These are phyloP conservation scores for Porites evermanni DNA, from an alignment of 92 coral and sea anemone genomes.

Conservation along the genomic window DNA sequence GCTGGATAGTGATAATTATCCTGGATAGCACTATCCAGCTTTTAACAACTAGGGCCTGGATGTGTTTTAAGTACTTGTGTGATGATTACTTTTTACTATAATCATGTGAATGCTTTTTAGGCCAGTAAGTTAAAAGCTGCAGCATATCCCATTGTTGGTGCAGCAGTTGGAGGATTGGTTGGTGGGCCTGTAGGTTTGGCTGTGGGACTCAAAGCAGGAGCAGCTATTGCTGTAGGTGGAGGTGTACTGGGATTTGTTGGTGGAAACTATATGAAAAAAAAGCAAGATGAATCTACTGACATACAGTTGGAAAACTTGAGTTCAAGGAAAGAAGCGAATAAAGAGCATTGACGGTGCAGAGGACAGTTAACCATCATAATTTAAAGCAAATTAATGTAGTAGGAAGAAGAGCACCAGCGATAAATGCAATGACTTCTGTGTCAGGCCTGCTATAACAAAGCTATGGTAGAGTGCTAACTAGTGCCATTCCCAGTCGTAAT, in stretches of 20 bases:
- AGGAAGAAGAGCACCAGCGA: too few relatives aligned
- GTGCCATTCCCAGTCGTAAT: too few relatives aligned
- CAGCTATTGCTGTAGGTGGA: constrained; percentile 91
- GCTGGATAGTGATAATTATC: too few relatives aligned
- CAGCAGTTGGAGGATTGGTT: constrained; percentile 86
- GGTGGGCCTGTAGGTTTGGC: constrained; percentile 96
- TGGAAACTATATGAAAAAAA: constrained; percentile 80
- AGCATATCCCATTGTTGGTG: constrained; percentile 87
- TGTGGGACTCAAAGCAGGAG: constrained; percentile 92
- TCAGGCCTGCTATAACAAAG: too few relatives aligned
- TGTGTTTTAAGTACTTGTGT: too few relatives aligned
- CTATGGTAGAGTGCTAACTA: too few relatives aligned
- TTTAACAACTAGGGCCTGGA: too few relatives aligned
- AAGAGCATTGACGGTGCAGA: neutral
- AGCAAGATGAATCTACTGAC: constrained; percentile 78
- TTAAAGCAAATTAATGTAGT: too few relatives aligned
- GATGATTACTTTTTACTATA: neutral
- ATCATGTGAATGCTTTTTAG: constrained; percentile 38
- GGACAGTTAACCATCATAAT: too few relatives aligned
- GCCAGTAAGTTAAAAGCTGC: constrained; percentile 91
- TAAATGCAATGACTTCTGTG: too few relatives aligned
- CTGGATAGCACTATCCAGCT: too few relatives aligned
- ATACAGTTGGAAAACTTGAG: constrained; percentile 90
- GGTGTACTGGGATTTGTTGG: constrained; percentile 91
- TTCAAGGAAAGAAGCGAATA: constrained; percentile 54